Evolutionary conservation across 2,888 invertebrate genomes (phyloP).

Genomic region (Thymelicus sylvestris): DNA sequence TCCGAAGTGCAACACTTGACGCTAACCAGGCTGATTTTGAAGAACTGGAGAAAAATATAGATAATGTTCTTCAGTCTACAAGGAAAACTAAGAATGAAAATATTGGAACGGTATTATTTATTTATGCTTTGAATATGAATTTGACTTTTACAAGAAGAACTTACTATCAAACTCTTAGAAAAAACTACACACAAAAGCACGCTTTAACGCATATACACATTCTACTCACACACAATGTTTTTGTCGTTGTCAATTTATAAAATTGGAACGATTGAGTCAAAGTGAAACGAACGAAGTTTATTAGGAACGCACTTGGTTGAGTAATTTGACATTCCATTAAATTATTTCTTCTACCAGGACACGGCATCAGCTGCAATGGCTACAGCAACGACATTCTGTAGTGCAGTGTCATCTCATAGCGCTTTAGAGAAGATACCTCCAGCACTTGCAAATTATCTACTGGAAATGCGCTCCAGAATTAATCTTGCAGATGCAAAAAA

Average conservation of each 20-base stretch:
- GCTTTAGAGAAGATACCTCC: constrained; percentile 39
- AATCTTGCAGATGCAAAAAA: constrained; percentile 23
- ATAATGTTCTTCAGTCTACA: constrained; percentile 50
- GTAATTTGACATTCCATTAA: not conserved
- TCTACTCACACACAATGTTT: no score
- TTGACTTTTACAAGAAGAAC: no score
- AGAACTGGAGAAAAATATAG: constrained; percentile 56
- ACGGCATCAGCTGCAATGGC: constrained; percentile 35
- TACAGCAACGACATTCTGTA: constrained; percentile 36
- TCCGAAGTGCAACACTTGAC: constrained; percentile 59
- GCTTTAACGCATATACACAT: no score
- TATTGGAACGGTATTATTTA: constrained; percentile 13
- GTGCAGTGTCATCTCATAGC: constrained; percentile 31
- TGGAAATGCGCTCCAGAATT: constrained; percentile 39
- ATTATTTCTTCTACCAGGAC: constrained; percentile 19
- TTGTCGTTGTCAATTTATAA: no score
- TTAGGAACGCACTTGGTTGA: no score
- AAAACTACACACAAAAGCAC: no score
- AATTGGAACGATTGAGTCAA: no score
- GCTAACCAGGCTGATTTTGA: constrained; percentile 60
- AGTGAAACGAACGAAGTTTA: no score
- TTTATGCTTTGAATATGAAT: not conserved
- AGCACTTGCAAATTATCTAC: constrained; percentile 48
- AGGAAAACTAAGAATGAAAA: constrained; percentile 8
- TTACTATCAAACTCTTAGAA: no score